These are phyloP conservation scores for Australoheros scitulus DNA, from an alignment of 2,113 vertebrate species.

Conservation along the genomic window DNA sequence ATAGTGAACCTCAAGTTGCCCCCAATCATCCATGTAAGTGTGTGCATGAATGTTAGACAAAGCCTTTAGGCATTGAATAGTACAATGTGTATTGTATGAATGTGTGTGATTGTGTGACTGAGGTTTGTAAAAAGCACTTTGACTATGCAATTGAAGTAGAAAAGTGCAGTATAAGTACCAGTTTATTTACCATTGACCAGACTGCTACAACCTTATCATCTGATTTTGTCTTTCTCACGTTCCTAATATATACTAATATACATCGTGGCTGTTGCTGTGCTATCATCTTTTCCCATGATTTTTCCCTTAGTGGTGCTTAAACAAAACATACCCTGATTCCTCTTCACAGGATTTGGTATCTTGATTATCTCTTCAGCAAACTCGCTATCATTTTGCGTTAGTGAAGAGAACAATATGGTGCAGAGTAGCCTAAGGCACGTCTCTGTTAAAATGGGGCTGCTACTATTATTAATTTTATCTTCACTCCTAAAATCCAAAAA, in stretches of 20 bases:
- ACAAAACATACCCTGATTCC: neutral
- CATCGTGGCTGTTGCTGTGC: neutral
- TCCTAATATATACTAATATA: neutral
- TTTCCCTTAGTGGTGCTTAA: neutral
- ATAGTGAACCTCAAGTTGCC: neutral
- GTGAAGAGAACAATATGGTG: neutral
- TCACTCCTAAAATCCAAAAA: neutral
- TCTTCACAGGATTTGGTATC: neutral
- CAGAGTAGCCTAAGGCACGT: neutral
- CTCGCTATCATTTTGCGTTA: neutral
- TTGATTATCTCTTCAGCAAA: neutral
- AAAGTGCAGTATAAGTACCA: neutral
- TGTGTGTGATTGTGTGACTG: neutral
- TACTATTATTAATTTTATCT: neutral
- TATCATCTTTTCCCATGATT: neutral
- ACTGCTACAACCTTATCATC: neutral
- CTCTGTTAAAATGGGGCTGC: neutral
- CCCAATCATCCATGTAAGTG: neutral
- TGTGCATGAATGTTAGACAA: neutral
- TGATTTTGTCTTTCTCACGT: neutral
- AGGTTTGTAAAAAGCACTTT: neutral
- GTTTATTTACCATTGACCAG: neutral
- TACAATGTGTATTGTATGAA: neutral
- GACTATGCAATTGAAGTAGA: neutral
- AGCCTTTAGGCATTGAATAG: neutral